Evolutionary conservation across 2,113 vertebrate genomes (phyloP).

Genomic region (Macquaria australasica): DNA sequence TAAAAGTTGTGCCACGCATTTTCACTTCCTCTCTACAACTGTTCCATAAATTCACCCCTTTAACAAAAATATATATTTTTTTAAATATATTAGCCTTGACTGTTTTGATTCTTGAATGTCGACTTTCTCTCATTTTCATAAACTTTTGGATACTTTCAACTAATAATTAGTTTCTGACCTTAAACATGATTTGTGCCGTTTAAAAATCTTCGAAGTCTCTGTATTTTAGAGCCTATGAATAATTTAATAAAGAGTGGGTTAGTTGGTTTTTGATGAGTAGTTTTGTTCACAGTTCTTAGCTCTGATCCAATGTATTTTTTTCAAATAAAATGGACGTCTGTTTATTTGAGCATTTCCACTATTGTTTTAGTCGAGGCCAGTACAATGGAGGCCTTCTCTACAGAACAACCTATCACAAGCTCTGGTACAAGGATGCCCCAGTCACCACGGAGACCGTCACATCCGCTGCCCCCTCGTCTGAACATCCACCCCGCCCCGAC

Average conservation of each 20-base stretch:
- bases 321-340: background rate
- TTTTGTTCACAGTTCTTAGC: background rate
- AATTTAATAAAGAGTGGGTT: background rate
- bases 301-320: background rate
- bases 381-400: slow-evolving; percentile 86
- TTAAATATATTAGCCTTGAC: background rate
- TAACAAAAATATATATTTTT: no score
- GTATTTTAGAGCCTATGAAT: background rate
- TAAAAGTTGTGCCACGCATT: background rate
- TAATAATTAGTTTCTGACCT: background rate
- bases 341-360: background rate
- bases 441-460: slow-evolving; percentile 90
- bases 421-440: slow-evolving; percentile 90
- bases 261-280: background rate
- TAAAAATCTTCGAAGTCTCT: background rate
- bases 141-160: background rate
- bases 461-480: slow-evolving; percentile 90
- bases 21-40: background rate
- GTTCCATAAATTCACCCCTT: no score
- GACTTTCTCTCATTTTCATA: background rate
- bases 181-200: background rate
- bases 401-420: slow-evolving; percentile 90
- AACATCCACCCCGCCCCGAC: slow-evolving; percentile 90
- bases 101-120: background rate
- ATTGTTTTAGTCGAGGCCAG: slow-evolving; percentile 85